phyloP scores from a whole-genome alignment of 1,140 invertebrate species.

The Conus betulinus region DNA sequence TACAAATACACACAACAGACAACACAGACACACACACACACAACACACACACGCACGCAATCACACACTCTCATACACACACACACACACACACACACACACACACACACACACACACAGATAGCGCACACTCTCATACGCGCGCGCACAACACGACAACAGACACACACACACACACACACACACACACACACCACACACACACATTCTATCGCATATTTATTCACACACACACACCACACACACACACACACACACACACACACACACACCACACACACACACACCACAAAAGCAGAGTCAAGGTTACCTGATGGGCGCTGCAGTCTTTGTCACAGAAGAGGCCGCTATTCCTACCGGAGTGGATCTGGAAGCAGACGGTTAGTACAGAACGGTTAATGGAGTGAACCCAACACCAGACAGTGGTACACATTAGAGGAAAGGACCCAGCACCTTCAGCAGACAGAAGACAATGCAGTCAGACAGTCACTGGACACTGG shows the following conservation, averaged over 20 bases:
- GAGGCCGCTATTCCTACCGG: slow-evolving; percentile 26
- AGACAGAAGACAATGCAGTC: too few relatives aligned
- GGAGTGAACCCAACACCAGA: background rate
- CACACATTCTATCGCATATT: too few relatives aligned
- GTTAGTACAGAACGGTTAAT: background rate
- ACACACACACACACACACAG: too few relatives aligned
- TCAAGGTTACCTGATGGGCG: slow-evolving; percentile 11
- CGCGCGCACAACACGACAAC: background rate
- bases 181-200: background rate
- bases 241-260: background rate
- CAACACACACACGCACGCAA: too few relatives aligned
- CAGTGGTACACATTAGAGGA: too few relatives aligned
- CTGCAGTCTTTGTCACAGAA: slow-evolving; percentile 38
- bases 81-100: too few relatives aligned
- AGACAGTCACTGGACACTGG: too few relatives aligned
- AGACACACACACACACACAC: background rate
- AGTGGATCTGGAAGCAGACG: slow-evolving; percentile 30
- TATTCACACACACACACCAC: background rate
- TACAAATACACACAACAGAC: too few relatives aligned
- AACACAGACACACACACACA: too few relatives aligned
- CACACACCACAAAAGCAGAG: background rate
- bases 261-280: background rate
- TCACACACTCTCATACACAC: too few relatives aligned
- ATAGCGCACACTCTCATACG: too few relatives aligned
- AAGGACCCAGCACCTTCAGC: too few relatives aligned